A percentile compares a stretch with the other conserved stretches of the same genome.
phyloP scores from a whole-genome alignment of 2,113 vertebrate genomes.

The Vulpes ferrilata region DNA sequence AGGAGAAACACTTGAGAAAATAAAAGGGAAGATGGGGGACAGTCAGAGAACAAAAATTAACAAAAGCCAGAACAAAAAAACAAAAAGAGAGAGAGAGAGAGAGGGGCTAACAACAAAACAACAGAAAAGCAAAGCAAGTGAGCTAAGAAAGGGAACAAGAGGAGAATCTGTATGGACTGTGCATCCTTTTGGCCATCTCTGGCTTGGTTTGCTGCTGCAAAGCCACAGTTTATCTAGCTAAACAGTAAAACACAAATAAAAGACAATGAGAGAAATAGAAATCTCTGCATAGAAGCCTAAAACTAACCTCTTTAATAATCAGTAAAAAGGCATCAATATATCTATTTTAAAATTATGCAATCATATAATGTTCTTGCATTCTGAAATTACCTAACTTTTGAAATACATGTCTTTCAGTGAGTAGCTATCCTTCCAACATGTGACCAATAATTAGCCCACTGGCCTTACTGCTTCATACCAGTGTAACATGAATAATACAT shows the following conservation, averaged over 20 bases:
- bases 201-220: neutral
- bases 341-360: conserved; percentile 14
- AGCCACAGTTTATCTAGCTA: neutral
- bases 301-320: neutral
- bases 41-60: neutral
- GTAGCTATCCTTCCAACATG: neutral
- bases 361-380: neutral
- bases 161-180: neutral
- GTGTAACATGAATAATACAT: neutral
- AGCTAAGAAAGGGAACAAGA: neutral
- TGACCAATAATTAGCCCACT: neutral
- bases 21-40: neutral
- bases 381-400: neutral
- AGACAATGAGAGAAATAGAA: neutral
- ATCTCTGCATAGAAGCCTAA: neutral
- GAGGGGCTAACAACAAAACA: neutral
- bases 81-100: neutral
- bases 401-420: neutral
- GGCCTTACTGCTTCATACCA: neutral
- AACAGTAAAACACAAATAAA: neutral
- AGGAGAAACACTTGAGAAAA: neutral
- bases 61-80: neutral
- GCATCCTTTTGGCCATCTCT: neutral
- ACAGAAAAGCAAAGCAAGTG: neutral
- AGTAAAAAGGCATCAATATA: neutral